Percentiles rank a stretch among this genome's conserved stretches.
These are phyloP conservation scores for Apamea anceps DNA, from an alignment of 2,888 invertebrate species.

Conservation along the genomic window DNA sequence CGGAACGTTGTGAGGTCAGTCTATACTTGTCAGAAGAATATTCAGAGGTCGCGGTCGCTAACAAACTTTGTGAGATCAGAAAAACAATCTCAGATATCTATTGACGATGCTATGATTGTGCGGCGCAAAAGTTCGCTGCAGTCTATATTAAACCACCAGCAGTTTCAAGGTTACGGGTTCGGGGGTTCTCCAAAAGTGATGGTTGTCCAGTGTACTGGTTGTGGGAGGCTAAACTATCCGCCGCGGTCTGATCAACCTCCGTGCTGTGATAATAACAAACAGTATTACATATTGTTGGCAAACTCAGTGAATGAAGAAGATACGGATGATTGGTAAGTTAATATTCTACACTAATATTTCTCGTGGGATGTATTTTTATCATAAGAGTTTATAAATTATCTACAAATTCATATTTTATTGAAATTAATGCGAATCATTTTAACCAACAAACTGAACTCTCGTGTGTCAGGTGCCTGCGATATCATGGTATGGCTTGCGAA, in stretches of 20 bases:
- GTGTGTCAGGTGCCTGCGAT: too few species aligned
- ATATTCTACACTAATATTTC: not conserved
- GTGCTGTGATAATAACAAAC: conserved; percentile 59
- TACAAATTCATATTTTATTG: not conserved
- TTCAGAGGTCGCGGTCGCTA: conserved; percentile 44
- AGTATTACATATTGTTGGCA: conserved; percentile 65
- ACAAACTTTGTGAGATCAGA: conserved; percentile 64
- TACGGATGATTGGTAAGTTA: conserved; percentile 34
- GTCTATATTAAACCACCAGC: conserved; percentile 51
- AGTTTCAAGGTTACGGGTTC: conserved; percentile 33
- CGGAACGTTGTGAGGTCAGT: conserved; percentile 61
- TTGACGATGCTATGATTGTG: conserved; percentile 59
- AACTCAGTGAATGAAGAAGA: conserved; percentile 45
- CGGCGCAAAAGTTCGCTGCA: conserved; percentile 64
- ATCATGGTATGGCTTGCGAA: not conserved
- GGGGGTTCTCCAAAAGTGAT: conserved; percentile 63
- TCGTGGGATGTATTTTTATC: not conserved
- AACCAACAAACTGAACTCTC: not conserved
- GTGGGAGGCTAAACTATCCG: conserved; percentile 45
- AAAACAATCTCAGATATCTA: conserved; percentile 71
- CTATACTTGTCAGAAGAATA: conserved; percentile 37
- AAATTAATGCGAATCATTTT: not conserved
- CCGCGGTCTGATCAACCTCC: conserved; percentile 34
- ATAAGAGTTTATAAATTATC: not conserved
- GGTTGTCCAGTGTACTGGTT: conserved; percentile 69